Evolutionary conservation across 2,797 vertebrate genomes (phyloP).

Genomic region (Enteromius radiatus): DNA sequence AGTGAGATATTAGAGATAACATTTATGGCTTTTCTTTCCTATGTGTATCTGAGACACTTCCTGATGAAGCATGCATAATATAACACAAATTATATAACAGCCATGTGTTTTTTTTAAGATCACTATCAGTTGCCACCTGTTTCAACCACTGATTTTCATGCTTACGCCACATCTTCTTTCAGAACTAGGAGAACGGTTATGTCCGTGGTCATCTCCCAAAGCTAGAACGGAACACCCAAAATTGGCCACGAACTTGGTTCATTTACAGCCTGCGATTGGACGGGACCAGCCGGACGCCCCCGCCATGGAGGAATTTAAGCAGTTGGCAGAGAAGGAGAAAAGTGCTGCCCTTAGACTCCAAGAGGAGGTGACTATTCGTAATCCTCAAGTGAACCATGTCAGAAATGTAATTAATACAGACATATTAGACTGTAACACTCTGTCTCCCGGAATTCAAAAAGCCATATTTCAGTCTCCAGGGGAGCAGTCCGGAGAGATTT

Average conservation of each 20-base stretch:
- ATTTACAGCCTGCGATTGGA: neutral
- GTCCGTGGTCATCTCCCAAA: neutral
- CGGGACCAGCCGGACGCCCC: neutral
- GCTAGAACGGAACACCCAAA: neutral
- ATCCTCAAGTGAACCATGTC: constrained; percentile 44
- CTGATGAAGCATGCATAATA: neutral
- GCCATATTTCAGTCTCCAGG: constrained; percentile 22
- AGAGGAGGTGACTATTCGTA: constrained; percentile 56
- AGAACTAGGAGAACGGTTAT: constrained; percentile 42
- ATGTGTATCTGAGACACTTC: constrained; percentile 4
- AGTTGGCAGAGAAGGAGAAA: constrained; percentile 51
- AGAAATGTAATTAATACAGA: constrained; percentile 42
- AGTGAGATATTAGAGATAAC: neutral
- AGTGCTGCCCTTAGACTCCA: constrained; percentile 53
- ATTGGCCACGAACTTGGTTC: neutral
- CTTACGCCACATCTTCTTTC: neutral
- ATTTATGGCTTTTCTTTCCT: constrained; percentile 20
- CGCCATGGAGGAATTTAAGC: constrained; percentile 34
- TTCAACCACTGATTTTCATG: neutral
- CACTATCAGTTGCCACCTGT: constrained; percentile 6
- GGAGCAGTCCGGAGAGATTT: constrained; percentile 39
- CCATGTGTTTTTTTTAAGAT: neutral
- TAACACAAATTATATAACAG: constrained; percentile 8
- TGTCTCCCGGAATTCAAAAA: constrained; percentile 35
- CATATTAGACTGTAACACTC: constrained; percentile 18